Conservation (phyloP, 1,140 invertebrate genomes). For the Phortica variegata region DNA sequence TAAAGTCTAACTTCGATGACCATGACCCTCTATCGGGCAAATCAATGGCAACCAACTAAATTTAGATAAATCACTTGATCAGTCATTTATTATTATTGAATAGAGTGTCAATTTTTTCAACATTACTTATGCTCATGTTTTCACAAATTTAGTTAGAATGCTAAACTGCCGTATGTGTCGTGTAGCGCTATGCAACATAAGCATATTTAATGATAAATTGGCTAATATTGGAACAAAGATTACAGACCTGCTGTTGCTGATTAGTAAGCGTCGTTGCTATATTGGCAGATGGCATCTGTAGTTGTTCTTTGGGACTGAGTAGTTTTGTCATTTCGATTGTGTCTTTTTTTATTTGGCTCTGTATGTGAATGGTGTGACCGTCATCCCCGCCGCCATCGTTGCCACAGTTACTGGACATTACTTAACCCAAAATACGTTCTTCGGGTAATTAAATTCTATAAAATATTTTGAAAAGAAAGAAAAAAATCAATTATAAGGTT, state of each 20-base stretch:
- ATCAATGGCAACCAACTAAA: constrained; percentile 30
- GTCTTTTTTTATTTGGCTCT: constrained; percentile 11
- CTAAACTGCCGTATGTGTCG: no score
- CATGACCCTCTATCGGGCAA: constrained; percentile 66
- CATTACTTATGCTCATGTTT: not conserved
- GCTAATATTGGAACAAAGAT: constrained; percentile 7
- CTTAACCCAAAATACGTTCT: no score
- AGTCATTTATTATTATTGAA: not conserved
- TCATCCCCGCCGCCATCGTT: constrained; percentile 35
- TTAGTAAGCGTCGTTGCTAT: constrained; percentile 13
- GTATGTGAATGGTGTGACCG: not conserved
- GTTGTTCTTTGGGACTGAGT: constrained; percentile 21
- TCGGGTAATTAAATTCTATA: no score
- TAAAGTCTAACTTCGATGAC: constrained; percentile 71
- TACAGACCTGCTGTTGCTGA: constrained; percentile 21
- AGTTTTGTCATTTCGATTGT: constrained; percentile 31
- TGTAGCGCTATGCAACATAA: no score
- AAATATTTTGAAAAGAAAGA: no score
- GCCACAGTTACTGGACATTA: constrained; percentile 35
- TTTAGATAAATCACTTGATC: not conserved
- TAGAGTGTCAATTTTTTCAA: not conserved
- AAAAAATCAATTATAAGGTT: no score
- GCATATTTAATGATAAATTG: no score
- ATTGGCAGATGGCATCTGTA: constrained; percentile 2
- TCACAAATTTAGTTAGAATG: not conserved